Base-by-base conservation (phyloP, 2,888 invertebrate species). In the Dinocampus coccinellae region DNA sequence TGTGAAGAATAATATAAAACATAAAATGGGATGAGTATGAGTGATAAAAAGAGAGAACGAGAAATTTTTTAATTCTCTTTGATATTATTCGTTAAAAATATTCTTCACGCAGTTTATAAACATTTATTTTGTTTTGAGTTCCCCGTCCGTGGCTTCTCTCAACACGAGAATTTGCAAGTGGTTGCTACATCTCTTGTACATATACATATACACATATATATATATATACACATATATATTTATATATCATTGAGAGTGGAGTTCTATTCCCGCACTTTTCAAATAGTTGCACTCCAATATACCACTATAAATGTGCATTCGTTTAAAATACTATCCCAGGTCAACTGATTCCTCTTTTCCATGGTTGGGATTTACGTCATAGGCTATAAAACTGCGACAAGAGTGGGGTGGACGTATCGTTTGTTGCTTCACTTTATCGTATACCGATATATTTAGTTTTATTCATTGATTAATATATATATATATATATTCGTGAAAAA, bases 301-400 rank as follows among this genome's bases (percentile, higher is more conserved):
- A 16, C 63, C 11, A 47, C 52, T 10, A 26, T 7, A 16, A 0
- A 29, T 29, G 29, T 7, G 29, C 29, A 29, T 29, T 29, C 29
- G 29, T 3, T 29, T 29, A 7, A n/a, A 7, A 33, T 33, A 55
- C 39, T 66, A 55, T 66, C 65, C 65, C 65, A 55, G 65, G 57
- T 66, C 65, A 57, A 63, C 55, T 13, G 36, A n/a, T n/a, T 36
- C 36, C 26, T 22, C 33, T 26, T 29, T 53, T 20, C 22, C n/a
- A 33, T 34, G 33, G 47, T 65, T 52, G 60, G n/a, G 60, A 70
- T 65, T 65, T 66, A 47, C 65, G 65, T 70, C 64, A 70, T 20
- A 52, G 42, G 29, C 20, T 61, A n/a, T n/a, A n/a, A n/a, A n/a
- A 42, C 34, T 60, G 60, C 34, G 20, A 60, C 60, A 34, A n/a